These are phyloP conservation scores for Drosophila ezoana DNA, from an alignment of 2,888 invertebrate species.

Conservation along the genomic window DNA sequence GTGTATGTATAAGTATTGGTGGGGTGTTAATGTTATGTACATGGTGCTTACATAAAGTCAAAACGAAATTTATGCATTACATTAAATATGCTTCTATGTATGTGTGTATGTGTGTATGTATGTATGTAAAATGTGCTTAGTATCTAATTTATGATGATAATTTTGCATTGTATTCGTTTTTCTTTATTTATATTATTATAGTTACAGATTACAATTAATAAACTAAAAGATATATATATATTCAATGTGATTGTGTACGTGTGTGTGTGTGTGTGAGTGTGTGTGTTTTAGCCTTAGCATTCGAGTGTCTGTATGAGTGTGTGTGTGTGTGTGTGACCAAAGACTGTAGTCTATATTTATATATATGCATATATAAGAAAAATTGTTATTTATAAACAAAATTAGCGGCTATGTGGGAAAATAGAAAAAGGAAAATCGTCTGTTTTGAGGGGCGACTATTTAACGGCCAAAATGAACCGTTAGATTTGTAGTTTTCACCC, in stretches of 20 bases:
- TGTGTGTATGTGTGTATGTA: slow-evolving; percentile 24
- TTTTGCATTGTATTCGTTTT: slow-evolving; percentile 52
- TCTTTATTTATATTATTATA: slow-evolving; percentile 4
- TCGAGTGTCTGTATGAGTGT: slow-evolving; percentile 19
- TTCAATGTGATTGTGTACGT: slow-evolving; percentile 21
- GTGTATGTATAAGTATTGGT: slow-evolving; percentile 64
- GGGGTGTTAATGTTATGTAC: slow-evolving; percentile 76
- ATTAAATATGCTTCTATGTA: slow-evolving; percentile 22
- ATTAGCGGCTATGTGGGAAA: slow-evolving; percentile 44
- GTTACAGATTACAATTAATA: slow-evolving; percentile 26
- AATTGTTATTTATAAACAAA: slow-evolving; percentile 68
- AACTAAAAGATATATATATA: slow-evolving; percentile 33
- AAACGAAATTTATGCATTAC: slow-evolving; percentile 44
- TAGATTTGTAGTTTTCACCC: slow-evolving; percentile 20
- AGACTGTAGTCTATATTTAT: slow-evolving; percentile 25
- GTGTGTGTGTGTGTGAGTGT: slow-evolving; percentile 10
- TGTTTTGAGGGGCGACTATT: slow-evolving; percentile 4
- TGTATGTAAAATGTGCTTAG: slow-evolving; percentile 33
- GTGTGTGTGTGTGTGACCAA: slow-evolving; percentile 31
- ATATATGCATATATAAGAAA: slow-evolving; percentile 34
- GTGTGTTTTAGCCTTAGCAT: slow-evolving; percentile 17
- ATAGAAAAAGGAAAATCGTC: slow-evolving; percentile 52
- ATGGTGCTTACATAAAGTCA: slow-evolving; percentile 65
- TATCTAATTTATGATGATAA: slow-evolving; percentile 38
- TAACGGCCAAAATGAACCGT: slow-evolving; percentile 13